These are phyloP conservation scores for Girardia tigrina DNA, from an alignment of 2,888 invertebrate species.

Conservation along the genomic window DNA sequence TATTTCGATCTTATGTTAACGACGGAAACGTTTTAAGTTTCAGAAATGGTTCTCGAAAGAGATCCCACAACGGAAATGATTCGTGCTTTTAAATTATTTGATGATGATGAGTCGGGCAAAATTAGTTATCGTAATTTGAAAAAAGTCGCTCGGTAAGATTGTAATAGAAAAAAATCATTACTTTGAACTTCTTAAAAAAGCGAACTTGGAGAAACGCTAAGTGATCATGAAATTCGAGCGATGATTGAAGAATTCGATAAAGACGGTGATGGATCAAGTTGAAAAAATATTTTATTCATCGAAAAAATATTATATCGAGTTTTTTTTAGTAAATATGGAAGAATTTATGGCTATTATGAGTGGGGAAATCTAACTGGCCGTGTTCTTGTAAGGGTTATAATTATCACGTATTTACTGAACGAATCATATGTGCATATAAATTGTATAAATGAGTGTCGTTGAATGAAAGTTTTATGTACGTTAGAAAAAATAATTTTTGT, in stretches of 20 bases:
- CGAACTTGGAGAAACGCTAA: constrained; percentile 49
- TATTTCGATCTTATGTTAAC: no score
- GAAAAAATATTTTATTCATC: not conserved
- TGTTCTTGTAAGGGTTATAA: no score
- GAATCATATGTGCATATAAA: no score
- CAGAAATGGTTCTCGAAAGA: constrained; percentile 49
- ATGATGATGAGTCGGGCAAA: constrained; percentile 50
- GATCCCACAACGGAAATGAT: constrained; percentile 49
- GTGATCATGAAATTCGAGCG: constrained; percentile 49
- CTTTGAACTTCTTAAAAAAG: no score
- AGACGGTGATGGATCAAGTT: constrained; percentile 51
- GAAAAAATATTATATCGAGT: not conserved
- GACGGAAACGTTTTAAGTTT: no score
- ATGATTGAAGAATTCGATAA: constrained; percentile 51
- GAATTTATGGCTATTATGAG: constrained; percentile 38
- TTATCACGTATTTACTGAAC: not conserved
- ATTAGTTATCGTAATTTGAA: constrained; percentile 48
- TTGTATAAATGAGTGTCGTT: no score
- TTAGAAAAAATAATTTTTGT: no score
- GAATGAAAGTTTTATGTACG: no score
- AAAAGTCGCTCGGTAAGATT: constrained; percentile 50
- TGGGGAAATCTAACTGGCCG: constrained; percentile 36
- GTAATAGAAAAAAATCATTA: constrained; percentile 29
- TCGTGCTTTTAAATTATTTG: constrained; percentile 50
- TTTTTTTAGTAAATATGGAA: constrained; percentile 38